Evolutionary conservation across 2,797 vertebrate species (phyloP).

Genomic region (Melanotaenia pygmaea): DNA sequence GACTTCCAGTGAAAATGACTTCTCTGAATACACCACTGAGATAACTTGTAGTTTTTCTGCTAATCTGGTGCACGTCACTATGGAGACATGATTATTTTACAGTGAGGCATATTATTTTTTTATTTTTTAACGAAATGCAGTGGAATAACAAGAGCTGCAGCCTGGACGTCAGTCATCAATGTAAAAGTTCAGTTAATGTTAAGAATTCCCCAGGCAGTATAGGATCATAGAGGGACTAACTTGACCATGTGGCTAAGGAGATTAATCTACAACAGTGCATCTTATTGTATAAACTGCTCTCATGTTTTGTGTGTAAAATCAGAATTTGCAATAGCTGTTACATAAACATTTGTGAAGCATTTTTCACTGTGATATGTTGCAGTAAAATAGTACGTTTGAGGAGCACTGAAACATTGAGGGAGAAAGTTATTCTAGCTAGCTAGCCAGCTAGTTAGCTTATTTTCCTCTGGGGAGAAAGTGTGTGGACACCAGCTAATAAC

Average conservation of each 20-base stretch:
- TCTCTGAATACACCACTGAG: background rate
- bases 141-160: background rate
- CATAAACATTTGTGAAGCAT: background rate
- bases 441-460: background rate
- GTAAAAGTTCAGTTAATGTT: background rate
- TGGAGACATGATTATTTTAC: background rate
- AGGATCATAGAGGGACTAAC: background rate
- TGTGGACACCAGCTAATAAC: no score
- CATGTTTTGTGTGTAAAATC: background rate
- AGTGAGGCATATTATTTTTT: slow-evolving; percentile 8
- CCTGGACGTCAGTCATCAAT: background rate
- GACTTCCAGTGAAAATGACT: slow-evolving; percentile 16
- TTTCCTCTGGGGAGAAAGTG: background rate
- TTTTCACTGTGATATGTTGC: background rate
- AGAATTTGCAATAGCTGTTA: background rate
- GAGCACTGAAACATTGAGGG: background rate
- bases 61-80: background rate
- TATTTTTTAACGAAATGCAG: background rate
- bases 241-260: background rate
- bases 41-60: background rate
- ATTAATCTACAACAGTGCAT: background rate
- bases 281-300: background rate
- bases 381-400: background rate
- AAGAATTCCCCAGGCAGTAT: background rate
- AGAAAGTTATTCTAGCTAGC: background rate